Base-by-base conservation (phyloP, 2,888 invertebrate species). In the Aproaerema taeniolella region DNA sequence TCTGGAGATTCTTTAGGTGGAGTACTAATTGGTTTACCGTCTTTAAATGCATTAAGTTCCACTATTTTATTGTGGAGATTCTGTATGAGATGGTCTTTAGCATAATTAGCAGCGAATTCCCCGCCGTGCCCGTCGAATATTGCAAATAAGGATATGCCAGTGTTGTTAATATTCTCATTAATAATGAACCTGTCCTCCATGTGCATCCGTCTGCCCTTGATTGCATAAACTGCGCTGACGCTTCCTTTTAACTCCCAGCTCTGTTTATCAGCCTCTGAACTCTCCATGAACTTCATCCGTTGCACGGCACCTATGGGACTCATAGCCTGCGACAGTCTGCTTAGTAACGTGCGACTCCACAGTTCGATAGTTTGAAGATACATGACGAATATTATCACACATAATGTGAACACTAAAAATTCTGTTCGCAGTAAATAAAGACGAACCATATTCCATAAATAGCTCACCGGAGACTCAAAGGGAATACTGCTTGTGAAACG, bases 61-160 rank as follows among this genome's bases (percentile, higher is more conserved):
- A 91, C 87, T 31, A 95, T 90, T 82, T 93, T 94, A 61, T 91
- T 91, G 56, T 90, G 91, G 36, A 96, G 86, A 66, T 91, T 94
- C 67, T 93, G 92, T 48, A 96, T 92, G 11, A 97, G 88, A 55
- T 95, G 93, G 56, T 96, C 95, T 68, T 94, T 93, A 37, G 95
- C 95, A 82, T 94, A 97, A 67, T 97, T 95, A 12, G 97, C 96
- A 37, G 97, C 97, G 86, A 95, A 95, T 85, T 97, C 96, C 28
- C 97, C 98, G 36, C 97, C 98, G 73, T 98, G 97, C 0, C 97
- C 97, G 81, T 98, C 97, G 72, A 97, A 97, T 52, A 98, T 92
- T 31, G 96, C 97, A 81, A 95, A 96, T 42, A 98, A 85, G 12
- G 95, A 93, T 38, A 96, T 92, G 13, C 93, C 95, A 12, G 95